Evolutionary conservation across 1,140 invertebrate genomes (phyloP).

Genomic region (Chironomus striatipennis): DNA sequence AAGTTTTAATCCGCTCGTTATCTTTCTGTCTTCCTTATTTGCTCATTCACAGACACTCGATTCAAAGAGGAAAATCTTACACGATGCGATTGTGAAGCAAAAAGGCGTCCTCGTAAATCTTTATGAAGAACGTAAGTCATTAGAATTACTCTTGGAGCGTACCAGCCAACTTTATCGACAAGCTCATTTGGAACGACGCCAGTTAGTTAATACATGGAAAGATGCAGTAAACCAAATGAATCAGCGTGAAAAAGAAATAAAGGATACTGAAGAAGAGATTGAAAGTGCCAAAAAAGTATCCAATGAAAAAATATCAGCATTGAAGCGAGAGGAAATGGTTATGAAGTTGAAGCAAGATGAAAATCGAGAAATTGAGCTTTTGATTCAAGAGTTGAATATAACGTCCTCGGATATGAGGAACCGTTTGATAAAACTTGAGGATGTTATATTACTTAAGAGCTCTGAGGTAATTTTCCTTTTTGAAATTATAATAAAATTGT

Average conservation of each 20-base stretch:
- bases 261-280: constrained; percentile 30
- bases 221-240: constrained; percentile 37
- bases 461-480: not conserved
- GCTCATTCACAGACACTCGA: constrained; percentile 36
- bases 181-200: constrained; percentile 34
- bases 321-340: not conserved
- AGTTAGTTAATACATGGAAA: constrained; percentile 40
- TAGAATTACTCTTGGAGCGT: constrained; percentile 37
- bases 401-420: not conserved
- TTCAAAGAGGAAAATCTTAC: constrained; percentile 38
- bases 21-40: not conserved
- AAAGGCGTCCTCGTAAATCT: constrained; percentile 31
- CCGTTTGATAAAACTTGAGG: not conserved
- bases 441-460: not conserved
- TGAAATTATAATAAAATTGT: too few species aligned
- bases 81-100: constrained; percentile 35
- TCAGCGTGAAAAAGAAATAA: constrained; percentile 35
- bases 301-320: not conserved
- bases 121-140: constrained; percentile 36
- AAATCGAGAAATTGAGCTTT: not conserved
- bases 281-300: constrained; percentile 17
- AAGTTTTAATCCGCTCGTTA: too few species aligned
- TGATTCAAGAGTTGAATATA: not conserved
- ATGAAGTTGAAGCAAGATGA: not conserved
- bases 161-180: constrained; percentile 35